Percentiles rank a stretch among this genome's conserved stretches.
These are phyloP conservation scores for Deilephila elpenor DNA, from an alignment of 2,888 invertebrate species.

Conservation along the genomic window DNA sequence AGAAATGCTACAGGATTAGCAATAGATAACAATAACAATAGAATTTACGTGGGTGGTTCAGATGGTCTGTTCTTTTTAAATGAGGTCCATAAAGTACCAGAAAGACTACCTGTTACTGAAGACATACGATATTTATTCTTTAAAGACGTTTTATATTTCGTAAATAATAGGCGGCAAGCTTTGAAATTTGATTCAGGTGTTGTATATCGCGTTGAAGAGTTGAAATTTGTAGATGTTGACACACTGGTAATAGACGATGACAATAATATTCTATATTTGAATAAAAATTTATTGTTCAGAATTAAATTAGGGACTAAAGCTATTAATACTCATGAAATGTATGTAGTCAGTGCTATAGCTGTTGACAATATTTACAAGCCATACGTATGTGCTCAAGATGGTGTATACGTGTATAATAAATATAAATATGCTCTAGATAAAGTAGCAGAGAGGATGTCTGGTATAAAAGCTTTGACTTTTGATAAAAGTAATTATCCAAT, in stretches of 20 bases:
- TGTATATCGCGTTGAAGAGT: slow-evolving; percentile 56
- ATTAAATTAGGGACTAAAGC: slow-evolving; percentile 67
- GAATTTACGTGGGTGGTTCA: slow-evolving; percentile 67
- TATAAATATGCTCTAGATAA: slow-evolving; percentile 73
- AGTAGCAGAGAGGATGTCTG: slow-evolving; percentile 54
- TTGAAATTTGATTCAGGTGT: slow-evolving; percentile 65
- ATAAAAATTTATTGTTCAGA: slow-evolving; percentile 59
- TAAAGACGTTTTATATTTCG: slow-evolving; percentile 66
- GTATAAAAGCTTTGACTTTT: slow-evolving; percentile 66
- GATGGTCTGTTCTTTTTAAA: slow-evolving; percentile 70
- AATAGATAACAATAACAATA: slow-evolving; percentile 63
- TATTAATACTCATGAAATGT: slow-evolving; percentile 64
- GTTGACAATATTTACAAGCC: slow-evolving; percentile 63
- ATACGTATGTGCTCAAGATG: slow-evolving; percentile 60
- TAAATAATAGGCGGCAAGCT: slow-evolving; percentile 61
- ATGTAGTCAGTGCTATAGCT: slow-evolving; percentile 54
- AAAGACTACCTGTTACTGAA: slow-evolving; percentile 65
- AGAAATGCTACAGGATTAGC: slow-evolving; percentile 71
- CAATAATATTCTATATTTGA: slow-evolving; percentile 68
- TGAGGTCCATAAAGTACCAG: slow-evolving; percentile 57
- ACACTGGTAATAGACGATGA: slow-evolving; percentile 68
- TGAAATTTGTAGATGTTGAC: slow-evolving; percentile 57
- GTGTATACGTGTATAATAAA: slow-evolving; percentile 70
- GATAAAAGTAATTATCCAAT: slow-evolving; percentile 64
- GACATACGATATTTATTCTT: slow-evolving; percentile 63